phyloP scores from a whole-genome alignment of 53 echinoderm and acorn worm species.

The Antedon mediterranea region DNA sequence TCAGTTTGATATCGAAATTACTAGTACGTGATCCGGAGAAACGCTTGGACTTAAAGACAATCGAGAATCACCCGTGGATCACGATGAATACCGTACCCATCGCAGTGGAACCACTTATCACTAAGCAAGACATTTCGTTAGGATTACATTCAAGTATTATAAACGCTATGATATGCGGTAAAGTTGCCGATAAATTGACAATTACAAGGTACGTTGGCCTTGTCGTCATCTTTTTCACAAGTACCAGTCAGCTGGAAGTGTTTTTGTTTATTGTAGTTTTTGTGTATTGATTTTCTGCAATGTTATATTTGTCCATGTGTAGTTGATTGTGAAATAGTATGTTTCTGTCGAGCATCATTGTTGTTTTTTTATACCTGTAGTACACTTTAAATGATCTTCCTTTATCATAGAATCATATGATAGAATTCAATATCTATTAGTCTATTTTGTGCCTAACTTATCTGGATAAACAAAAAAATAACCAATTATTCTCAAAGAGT shows the following conservation, averaged over 20 bases:
- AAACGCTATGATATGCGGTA: slow-evolving; percentile 69
- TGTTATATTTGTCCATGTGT: too few species aligned
- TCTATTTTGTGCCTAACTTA: too few species aligned
- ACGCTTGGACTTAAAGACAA: slow-evolving; percentile 48
- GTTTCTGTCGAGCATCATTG: too few species aligned
- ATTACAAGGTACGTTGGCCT: slow-evolving; percentile 75
- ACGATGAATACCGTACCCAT: slow-evolving; percentile 13
- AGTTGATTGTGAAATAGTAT: too few species aligned
- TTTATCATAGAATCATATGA: too few species aligned
- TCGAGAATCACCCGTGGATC: slow-evolving; percentile 80
- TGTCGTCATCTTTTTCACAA: neutral
- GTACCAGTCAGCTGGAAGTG: neutral
- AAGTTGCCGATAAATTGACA: slow-evolving; percentile 50
- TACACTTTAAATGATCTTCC: too few species aligned
- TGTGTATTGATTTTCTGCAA: neutral
- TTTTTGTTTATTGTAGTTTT: neutral
- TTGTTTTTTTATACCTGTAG: too few species aligned
- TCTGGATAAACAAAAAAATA: too few species aligned
- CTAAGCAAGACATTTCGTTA: slow-evolving; percentile 58
- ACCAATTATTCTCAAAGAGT: too few species aligned
- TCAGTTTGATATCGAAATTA: slow-evolving; percentile 76
- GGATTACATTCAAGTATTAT: slow-evolving; percentile 55
- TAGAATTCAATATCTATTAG: too few species aligned
- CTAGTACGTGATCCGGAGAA: slow-evolving; percentile 71
- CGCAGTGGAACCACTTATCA: slow-evolving; percentile 59